Evolutionary conservation across 2,888 invertebrate genomes (phyloP).

Genomic region (Odontothrips loti): DNA sequence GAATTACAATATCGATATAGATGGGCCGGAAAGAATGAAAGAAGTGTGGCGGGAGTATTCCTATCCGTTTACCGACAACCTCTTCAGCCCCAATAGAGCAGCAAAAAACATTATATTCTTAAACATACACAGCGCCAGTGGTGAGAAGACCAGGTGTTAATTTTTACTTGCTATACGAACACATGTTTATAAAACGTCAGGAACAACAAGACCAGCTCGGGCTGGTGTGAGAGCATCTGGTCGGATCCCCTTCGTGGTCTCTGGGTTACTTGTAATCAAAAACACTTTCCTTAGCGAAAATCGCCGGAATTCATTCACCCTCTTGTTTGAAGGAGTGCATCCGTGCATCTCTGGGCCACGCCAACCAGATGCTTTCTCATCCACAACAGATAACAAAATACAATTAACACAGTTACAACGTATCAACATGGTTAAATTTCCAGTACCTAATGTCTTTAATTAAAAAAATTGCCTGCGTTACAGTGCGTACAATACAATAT

Average conservation of each 20-base stretch:
- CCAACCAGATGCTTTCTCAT: neutral
- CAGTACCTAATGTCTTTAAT: neutral
- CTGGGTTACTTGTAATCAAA: neutral
- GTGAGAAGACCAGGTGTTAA: neutral
- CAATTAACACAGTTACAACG: neutral
- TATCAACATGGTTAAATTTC: neutral
- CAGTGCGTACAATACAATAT: neutral
- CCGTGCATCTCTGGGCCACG: neutral
- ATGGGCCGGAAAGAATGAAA: too few relatives aligned
- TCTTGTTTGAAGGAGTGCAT: too few relatives aligned
- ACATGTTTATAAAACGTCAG: neutral
- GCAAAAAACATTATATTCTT: neutral
- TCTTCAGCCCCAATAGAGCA: neutral
- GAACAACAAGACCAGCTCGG: slow-evolving; percentile 6
- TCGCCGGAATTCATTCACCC: too few relatives aligned
- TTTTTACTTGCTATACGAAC: neutral
- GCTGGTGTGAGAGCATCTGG: neutral
- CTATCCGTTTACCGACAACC: too few relatives aligned
- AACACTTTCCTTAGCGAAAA: too few relatives aligned
- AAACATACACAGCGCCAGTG: neutral
- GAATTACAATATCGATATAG: too few relatives aligned
- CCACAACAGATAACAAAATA: neutral
- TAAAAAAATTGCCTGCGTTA: slow-evolving; percentile 11
- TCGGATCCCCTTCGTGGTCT: neutral
- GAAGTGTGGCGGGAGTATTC: too few relatives aligned